Conservation (phyloP, 2,888 invertebrate species). For the Dasypogon diadema region DNA sequence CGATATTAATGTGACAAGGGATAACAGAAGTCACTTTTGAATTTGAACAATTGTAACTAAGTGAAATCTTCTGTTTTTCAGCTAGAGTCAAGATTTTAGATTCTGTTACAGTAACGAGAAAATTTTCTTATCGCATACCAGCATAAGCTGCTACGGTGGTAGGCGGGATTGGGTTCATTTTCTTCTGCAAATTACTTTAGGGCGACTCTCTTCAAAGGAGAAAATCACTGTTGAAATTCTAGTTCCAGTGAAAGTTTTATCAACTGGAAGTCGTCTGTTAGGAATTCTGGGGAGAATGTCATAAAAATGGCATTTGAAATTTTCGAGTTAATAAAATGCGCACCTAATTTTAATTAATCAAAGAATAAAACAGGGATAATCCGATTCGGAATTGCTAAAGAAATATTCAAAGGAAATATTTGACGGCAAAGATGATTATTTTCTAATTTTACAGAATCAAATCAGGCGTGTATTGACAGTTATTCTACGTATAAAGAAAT, state of each 20-base stretch:
- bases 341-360: no score
- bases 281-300: no score
- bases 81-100: background rate
- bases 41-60: conserved; percentile 5
- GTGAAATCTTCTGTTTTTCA: background rate
- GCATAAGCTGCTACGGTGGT: conserved; percentile 1
- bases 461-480: no score
- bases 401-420: no score
- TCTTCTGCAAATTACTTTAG: background rate
- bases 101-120: background rate
- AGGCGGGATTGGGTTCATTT: background rate
- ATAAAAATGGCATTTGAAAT: no score
- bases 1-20: conserved; percentile 41
- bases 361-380: no score
- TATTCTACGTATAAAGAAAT: no score
- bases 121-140: conserved; percentile 26
- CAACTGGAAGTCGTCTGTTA: no score
- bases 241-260: background rate
- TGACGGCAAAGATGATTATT: no score
- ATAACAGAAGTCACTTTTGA: conserved; percentile 45
- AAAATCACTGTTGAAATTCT: background rate
- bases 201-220: background rate
- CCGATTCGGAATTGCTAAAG: no score
- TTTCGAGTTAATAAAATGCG: no score
- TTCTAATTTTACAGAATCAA: no score